Evolutionary conservation across 2,888 invertebrate genomes (phyloP).

Genomic region (Hartigia nigra): DNA sequence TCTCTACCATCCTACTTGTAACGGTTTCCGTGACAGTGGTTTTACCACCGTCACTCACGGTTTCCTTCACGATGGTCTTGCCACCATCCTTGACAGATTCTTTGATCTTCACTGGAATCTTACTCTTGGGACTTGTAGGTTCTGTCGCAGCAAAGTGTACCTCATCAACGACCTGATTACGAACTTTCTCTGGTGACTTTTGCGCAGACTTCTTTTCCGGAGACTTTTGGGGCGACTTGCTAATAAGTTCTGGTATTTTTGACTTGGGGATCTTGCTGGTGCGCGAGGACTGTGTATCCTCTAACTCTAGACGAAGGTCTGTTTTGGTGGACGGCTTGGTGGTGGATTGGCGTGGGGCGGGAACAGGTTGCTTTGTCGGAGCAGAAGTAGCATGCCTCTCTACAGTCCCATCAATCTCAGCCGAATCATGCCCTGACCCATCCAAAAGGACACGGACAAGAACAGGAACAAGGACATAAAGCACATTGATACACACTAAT

Average conservation of each 20-base stretch:
- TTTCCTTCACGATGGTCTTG: conserved; percentile 38
- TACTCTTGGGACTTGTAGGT: conserved; percentile 56
- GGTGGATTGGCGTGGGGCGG: conserved; percentile 58
- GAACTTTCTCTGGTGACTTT: conserved; percentile 13
- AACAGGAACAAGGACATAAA: conserved; percentile 66
- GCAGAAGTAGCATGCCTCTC: conserved; percentile 65
- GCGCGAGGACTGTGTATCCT: conserved; percentile 38
- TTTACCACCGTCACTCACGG: conserved; percentile 54
- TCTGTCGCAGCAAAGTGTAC: conserved; percentile 1
- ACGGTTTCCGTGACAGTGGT: conserved; percentile 10
- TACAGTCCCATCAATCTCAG: conserved; percentile 65
- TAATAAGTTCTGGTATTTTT: conserved; percentile 39
- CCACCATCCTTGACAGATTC: conserved; percentile 62
- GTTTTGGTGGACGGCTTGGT: conserved; percentile 52
- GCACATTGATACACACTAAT: conserved; percentile 66
- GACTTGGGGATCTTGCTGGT: conserved; percentile 35
- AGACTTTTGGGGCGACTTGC: conserved; percentile 21
- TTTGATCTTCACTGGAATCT: conserved; percentile 66
- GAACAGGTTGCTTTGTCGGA: conserved; percentile 63
- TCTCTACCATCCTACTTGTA: background rate
- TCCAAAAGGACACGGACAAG: conserved; percentile 65
- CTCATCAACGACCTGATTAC: conserved; percentile 13
- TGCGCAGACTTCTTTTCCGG: conserved; percentile 3
- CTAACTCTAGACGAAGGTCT: conserved; percentile 56
- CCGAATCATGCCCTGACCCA: conserved; percentile 66